These are phyloP conservation scores for Saxidomus purpurata DNA, from an alignment of 1,140 invertebrate species.

Conservation along the genomic window DNA sequence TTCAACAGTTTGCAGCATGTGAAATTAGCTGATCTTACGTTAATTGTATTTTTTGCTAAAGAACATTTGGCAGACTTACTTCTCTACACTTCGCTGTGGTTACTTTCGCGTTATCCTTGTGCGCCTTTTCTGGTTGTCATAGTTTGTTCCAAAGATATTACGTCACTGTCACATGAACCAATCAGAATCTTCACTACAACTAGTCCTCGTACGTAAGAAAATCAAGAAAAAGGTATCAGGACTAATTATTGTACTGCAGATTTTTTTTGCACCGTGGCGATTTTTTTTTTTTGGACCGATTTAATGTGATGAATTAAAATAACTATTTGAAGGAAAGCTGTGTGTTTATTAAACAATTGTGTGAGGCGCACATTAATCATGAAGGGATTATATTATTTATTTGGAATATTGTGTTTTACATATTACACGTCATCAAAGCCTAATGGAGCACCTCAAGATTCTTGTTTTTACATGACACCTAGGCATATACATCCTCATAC, in stretches of 20 bases:
- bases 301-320: background rate
- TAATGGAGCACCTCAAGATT: slow-evolving; percentile 59
- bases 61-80: no score
- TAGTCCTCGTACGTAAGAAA: background rate
- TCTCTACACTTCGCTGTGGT: no score
- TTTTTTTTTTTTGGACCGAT: background rate
- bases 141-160: background rate
- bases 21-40: no score
- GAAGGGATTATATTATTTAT: slow-evolving; percentile 34
- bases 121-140: background rate
- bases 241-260: background rate
- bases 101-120: background rate
- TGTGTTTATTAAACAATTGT: background rate
- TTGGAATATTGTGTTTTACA: slow-evolving; percentile 41
- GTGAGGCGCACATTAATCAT: background rate
- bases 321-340: background rate
- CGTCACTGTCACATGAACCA: slow-evolving; percentile 10
- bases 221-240: background rate
- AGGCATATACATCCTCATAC: slow-evolving; percentile 66
- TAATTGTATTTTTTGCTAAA: no score
- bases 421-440: slow-evolving; percentile 25
- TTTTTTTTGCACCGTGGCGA: background rate
- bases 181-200: background rate
- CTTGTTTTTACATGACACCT: slow-evolving; percentile 67
- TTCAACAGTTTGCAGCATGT: no score